phyloP scores from a whole-genome alignment of 2,113 vertebrate species.

The Ceyx melanurus region DNA sequence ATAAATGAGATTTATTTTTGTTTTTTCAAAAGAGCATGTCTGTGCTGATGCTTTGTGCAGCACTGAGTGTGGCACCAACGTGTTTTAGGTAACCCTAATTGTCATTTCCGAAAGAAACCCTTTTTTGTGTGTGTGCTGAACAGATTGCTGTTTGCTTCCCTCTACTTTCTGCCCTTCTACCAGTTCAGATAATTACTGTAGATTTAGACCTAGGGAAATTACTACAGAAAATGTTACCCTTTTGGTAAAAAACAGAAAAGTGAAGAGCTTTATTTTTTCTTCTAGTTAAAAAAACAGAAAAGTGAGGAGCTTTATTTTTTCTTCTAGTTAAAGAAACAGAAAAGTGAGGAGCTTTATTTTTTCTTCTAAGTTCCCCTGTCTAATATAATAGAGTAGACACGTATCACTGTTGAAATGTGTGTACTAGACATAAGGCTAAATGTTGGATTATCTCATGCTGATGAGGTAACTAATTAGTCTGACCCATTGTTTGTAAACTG shows the following conservation, averaged over 20 bases:
- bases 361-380: not conserved
- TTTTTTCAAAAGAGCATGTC: not conserved
- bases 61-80: not conserved
- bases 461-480: not conserved
- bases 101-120: not conserved
- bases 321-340: not conserved
- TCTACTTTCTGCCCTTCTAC: not conserved
- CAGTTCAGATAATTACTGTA: not conserved
- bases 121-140: not conserved
- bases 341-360: not conserved
- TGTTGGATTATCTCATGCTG: not conserved
- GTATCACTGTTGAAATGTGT: not conserved
- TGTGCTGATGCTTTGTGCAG: not conserved
- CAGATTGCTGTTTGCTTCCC: not conserved
- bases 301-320: not conserved
- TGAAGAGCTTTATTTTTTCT: not conserved
- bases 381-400: not conserved
- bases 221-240: not conserved
- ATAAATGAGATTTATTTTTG: not conserved
- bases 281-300: not conserved
- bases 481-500: not conserved
- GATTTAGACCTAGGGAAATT: not conserved
- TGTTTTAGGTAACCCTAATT: not conserved
- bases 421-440: not conserved
- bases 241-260: not conserved